Conservation (phyloP, 1,140 invertebrate species). For the Andrena cerasifolii region DNA sequence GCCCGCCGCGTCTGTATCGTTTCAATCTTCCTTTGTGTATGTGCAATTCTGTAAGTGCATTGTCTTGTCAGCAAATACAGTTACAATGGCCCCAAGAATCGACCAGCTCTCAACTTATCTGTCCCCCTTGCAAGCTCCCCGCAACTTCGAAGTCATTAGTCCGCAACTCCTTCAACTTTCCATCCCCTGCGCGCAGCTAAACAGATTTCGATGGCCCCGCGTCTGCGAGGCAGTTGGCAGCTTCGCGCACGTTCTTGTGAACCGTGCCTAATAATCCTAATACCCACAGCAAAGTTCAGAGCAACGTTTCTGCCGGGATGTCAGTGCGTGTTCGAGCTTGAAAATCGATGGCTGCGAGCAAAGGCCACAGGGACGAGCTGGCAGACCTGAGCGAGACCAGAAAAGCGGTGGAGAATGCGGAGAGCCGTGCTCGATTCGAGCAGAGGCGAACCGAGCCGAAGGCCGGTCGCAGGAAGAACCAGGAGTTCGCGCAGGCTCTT, state of each 20-base stretch:
- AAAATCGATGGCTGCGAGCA: constrained; percentile 37
- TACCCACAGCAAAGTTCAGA: neutral
- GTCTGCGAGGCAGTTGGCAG: neutral
- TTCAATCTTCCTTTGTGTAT: too few relatives aligned
- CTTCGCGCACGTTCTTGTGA: neutral
- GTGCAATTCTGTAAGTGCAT: too few relatives aligned
- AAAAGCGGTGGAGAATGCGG: constrained; percentile 43
- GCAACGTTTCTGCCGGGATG: neutral
- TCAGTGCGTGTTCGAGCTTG: neutral
- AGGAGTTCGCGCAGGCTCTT: constrained; percentile 64
- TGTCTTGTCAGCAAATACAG: too few relatives aligned
- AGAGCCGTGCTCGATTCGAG: constrained; percentile 22
- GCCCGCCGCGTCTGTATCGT: too few relatives aligned
- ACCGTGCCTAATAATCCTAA: neutral
- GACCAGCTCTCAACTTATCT: too few relatives aligned
- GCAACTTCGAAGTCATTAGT: too few relatives aligned
- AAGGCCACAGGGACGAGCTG: neutral
- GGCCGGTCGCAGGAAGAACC: constrained; percentile 21
- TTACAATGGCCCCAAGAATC: too few relatives aligned
- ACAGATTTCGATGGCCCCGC: too few relatives aligned
- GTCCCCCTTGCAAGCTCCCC: too few relatives aligned
- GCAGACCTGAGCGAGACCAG: constrained; percentile 44
- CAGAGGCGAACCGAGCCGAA: constrained; percentile 14
- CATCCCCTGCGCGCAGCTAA: too few relatives aligned
- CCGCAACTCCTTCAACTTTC: too few relatives aligned